A percentile compares a stretch with the other conserved stretches of the same genome.
These are phyloP conservation scores for Catharus ustulatus DNA, from an alignment of 2,797 vertebrate genomes.

Conservation along the genomic window DNA sequence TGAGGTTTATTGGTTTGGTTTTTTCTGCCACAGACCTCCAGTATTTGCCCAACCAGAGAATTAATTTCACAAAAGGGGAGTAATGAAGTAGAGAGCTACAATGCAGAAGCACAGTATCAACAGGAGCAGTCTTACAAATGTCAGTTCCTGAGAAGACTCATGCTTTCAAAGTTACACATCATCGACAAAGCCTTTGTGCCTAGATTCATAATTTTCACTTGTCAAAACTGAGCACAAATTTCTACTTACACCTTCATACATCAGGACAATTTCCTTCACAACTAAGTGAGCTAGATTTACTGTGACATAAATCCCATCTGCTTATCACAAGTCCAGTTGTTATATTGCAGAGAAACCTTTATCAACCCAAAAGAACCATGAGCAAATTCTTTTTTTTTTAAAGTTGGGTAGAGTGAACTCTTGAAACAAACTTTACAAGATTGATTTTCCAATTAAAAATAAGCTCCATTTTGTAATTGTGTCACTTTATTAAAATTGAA, in stretches of 20 bases:
- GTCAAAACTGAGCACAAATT: background rate
- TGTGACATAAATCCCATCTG: background rate
- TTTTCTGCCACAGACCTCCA: background rate
- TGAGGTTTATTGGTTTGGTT: background rate
- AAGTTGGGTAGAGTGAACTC: background rate
- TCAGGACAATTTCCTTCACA: background rate
- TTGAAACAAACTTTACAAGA: background rate
- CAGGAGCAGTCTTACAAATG: background rate
- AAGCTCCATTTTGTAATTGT: background rate
- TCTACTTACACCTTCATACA: background rate
- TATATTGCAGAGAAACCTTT: background rate
- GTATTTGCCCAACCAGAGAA: background rate
- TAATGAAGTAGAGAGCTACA: background rate
- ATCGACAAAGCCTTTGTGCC: background rate
- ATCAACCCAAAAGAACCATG: background rate
- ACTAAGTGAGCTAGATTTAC: background rate
- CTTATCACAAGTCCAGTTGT: background rate
- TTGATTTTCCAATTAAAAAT: background rate
- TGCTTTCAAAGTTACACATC: background rate
- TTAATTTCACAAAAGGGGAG: background rate
- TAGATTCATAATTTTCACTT: background rate
- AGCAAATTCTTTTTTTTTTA: background rate
- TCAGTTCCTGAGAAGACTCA: background rate
- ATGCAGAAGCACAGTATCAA: background rate
- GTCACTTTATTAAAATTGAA: constrained; percentile 36